Evolutionary conservation across 2,113 vertebrate genomes (phyloP), one percentile per base, ranked within the genome.

Genomic region (Heterocephalus glaber): DNA sequence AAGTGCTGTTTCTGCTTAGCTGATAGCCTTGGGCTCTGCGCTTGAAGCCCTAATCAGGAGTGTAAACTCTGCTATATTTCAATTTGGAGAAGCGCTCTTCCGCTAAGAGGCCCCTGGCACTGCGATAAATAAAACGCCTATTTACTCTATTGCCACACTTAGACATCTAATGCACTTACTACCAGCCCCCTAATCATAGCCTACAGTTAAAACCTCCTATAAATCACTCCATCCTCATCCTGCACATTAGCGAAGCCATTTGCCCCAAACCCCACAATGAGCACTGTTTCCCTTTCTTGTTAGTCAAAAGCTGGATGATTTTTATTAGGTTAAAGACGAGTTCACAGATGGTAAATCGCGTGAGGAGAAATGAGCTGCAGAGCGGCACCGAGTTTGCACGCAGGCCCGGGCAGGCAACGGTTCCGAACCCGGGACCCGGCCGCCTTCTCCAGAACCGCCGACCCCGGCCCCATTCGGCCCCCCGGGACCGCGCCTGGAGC

Each of bases 41-140:
- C 99, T 99, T 99, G 98, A 98, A 98, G 98, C 99, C 98, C 99
- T 99, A 99, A 99, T 99, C 99, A 99, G 99, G 99, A 99, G 99
- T 99, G 99, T 99, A 99, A 99, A 99, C 99, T 99, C 99, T 99
- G 99, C 99, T 99, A 99, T 99, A 99, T 99, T 99, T 99, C 99
- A 99, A 99, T 99, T 99, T 99, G 99, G 99, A 99, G 99, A 99
- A 99, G 99, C 99, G 99, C 99, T 99, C 99, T 99, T 99, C 99
- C 99, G 99, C 99, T 99, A 99, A 99, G 99, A 99, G 99, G 99
- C 99, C 99, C 99, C 99, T 99, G 99, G 99, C 99, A 99, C 99
- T 99, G 99, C 99, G 98, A 99, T 99, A 99, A 99, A 99, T 99
- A 99, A 99, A 99, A 99, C 99, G 99, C 99, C 99, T 99, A 99